Evolutionary conservation across 2,113 vertebrate genomes (phyloP).

Genomic region (Microtus oregoni): DNA sequence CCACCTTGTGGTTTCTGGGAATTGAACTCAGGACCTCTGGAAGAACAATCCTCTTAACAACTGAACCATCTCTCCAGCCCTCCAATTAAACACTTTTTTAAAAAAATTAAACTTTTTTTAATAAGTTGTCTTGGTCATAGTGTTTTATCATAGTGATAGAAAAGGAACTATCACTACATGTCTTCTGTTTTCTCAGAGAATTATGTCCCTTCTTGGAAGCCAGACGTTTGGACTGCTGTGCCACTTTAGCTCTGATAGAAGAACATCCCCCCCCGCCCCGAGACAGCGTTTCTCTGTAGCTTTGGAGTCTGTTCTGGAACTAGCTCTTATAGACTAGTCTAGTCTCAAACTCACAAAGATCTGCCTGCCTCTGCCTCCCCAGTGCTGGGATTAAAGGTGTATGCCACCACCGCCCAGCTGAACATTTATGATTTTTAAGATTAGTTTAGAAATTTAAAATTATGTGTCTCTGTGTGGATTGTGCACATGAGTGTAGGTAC

Average conservation of each 20-base stretch:
- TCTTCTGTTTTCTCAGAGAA: neutral
- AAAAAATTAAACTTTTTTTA: neutral
- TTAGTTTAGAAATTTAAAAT: neutral
- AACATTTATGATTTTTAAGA: neutral
- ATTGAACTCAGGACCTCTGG: too few relatives aligned
- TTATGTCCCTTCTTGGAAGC: neutral
- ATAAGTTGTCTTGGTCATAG: neutral
- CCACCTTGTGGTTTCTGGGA: too few relatives aligned
- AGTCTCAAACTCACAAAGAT: too few relatives aligned
- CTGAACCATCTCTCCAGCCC: too few relatives aligned
- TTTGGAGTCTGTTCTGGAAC: too few relatives aligned
- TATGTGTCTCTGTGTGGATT: neutral
- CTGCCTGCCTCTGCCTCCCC: too few relatives aligned
- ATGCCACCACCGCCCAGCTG: too few relatives aligned
- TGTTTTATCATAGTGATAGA: neutral
- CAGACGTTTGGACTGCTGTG: neutral
- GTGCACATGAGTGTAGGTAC: neutral
- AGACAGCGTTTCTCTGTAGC: too few relatives aligned
- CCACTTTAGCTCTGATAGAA: neutral
- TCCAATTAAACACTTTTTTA: too few relatives aligned
- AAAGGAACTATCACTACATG: neutral
- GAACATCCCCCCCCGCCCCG: neutral
- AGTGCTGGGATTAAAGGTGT: too few relatives aligned
- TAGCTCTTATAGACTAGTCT: too few relatives aligned
- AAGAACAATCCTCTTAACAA: too few relatives aligned